Conservation (phyloP, 2,797 vertebrate species). For the Protosalanx chinensis region DNA sequence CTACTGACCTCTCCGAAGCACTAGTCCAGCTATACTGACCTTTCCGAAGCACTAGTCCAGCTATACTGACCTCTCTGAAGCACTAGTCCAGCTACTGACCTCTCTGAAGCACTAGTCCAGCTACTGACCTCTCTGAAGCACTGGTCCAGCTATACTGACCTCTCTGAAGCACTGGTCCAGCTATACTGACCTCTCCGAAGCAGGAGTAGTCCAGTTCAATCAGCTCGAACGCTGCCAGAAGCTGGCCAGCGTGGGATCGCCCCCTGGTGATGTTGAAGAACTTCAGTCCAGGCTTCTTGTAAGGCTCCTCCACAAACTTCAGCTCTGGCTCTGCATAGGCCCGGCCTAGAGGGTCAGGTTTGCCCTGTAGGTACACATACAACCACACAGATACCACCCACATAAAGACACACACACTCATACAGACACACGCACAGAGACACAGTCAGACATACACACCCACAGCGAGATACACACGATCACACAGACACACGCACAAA, state of each 20-base stretch:
- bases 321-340: slow-evolving; percentile 82
- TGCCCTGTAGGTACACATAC: slow-evolving; percentile 63
- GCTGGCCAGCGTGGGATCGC: slow-evolving; percentile 77
- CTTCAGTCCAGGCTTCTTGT: slow-evolving; percentile 76
- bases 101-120: slow-evolving; percentile 85
- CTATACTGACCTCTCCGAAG: slow-evolving; percentile 79
- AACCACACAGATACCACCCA: not conserved
- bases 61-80: too few relatives aligned
- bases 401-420: not conserved
- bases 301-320: slow-evolving; percentile 80
- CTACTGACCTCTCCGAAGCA: not conserved
- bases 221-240: slow-evolving; percentile 88
- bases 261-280: slow-evolving; percentile 86
- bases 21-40: too few relatives aligned
- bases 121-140: too few relatives aligned
- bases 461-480: not conserved
- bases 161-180: too few relatives aligned
- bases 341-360: slow-evolving; percentile 78
- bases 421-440: not conserved
- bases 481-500: not conserved
- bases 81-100: slow-evolving; percentile 59
- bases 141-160: too few relatives aligned
- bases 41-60: not conserved
- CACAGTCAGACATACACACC: not conserved
- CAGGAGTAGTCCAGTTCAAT: slow-evolving; percentile 87